Base-by-base conservation (phyloP, 2,797 vertebrate species). In the Anas bahamensis region DNA sequence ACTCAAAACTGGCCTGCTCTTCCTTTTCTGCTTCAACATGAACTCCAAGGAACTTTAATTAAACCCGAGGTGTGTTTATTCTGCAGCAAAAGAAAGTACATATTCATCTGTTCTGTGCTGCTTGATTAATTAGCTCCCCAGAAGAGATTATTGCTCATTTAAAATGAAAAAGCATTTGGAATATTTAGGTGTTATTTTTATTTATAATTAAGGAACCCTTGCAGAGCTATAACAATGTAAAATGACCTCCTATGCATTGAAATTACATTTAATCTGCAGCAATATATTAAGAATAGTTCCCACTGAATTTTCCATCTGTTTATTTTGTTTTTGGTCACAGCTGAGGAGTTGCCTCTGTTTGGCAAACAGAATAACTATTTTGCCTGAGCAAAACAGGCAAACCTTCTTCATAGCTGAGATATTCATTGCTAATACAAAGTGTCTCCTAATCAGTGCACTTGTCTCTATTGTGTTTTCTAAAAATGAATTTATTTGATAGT, bases 371-470 rank as follows among this genome's bases (percentile, higher is more conserved):
- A 61, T 81, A 78, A 42, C 23, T 77, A 9, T 48, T 82, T 64
- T 68, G 39, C 17, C 19, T 71, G 41, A 85, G 24, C 35, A 52
- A 87, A 83, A 56, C 42, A 8, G 8, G 18, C 26, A 13, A 41
- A 41, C 14, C 16, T 83, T 70, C 53, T 57, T 88, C 66, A 23
- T 41, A 86, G 39, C 66, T 76, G 78, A 66, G 55, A 48, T 55
- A 21, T 17, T 92, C 3, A 35, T 23, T 31, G 48, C 52, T 91
- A 63, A 29, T 39, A 52, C 57, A 35, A 87, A 95, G 76, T 79
- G 52, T 68, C 68, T 94, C 89, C 78, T 79, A 92, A 95, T 95
- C 79, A 85, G 10, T 9, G 29, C 31, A 29, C 37, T 87, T 31
- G 9, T 86, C 70, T 89, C 16, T 73, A 59, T 26, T 75, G 57